Conservation (phyloP, 2,797 vertebrate species). For the Falco concolor region DNA sequence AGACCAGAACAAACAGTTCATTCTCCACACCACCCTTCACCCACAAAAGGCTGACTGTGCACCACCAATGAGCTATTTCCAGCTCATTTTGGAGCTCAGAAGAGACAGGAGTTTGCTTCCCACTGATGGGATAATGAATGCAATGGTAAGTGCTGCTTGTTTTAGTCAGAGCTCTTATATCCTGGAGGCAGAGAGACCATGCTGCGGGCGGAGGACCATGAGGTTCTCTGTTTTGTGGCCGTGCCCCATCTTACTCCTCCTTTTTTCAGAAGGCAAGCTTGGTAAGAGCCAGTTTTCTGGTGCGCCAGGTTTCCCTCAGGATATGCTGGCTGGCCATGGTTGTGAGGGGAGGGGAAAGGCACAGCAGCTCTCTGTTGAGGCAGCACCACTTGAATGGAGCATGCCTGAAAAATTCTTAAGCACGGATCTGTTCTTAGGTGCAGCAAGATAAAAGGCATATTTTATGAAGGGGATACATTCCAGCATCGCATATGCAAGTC, state of each 20-base stretch:
- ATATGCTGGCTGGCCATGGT: background rate
- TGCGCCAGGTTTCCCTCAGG: background rate
- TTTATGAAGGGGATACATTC: background rate
- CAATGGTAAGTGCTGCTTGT: background rate
- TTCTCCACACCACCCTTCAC: background rate
- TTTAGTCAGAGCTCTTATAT: background rate
- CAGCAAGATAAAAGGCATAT: slow-evolving; percentile 8
- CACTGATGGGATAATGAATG: background rate
- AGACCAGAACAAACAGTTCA: background rate
- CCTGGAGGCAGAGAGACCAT: background rate
- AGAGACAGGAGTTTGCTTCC: background rate
- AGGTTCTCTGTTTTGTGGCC: background rate
- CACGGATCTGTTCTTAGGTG: background rate
- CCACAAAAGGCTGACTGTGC: background rate
- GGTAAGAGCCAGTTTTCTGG: background rate
- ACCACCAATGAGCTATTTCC: background rate
- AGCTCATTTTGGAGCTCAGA: background rate
- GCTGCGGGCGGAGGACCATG: background rate
- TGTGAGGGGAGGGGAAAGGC: background rate
- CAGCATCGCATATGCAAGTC: background rate
- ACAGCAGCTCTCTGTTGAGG: background rate
- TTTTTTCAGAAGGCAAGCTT: background rate
- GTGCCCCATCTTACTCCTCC: background rate
- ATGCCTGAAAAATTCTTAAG: background rate
- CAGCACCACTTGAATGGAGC: background rate